Conservation (phyloP, 2,797 vertebrate species). For the Clamator glandarius region DNA sequence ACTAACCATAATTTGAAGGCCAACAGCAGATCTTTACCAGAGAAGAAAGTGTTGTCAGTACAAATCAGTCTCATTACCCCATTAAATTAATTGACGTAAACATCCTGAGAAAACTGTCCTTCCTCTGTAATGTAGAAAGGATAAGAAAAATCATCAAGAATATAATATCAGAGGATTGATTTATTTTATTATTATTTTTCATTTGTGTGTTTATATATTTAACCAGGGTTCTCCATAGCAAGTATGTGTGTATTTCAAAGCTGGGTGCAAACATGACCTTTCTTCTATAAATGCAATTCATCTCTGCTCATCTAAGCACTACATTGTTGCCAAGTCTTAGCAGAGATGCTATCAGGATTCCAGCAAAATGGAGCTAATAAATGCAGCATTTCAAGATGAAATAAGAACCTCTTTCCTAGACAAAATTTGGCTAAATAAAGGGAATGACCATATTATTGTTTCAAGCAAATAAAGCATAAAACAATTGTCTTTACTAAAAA, state of each 20-base stretch:
- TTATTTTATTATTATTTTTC: background rate
- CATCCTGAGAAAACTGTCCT: background rate
- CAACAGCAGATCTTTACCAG: background rate
- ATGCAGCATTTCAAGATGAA: background rate
- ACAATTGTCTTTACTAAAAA: background rate
- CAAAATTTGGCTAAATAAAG: background rate
- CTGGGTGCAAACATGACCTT: background rate
- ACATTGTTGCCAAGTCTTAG: background rate
- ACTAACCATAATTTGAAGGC: background rate
- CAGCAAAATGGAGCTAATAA: background rate
- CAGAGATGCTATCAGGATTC: background rate
- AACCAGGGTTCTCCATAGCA: background rate
- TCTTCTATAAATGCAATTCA: background rate
- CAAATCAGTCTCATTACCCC: background rate
- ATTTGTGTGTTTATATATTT: background rate
- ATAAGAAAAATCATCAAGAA: background rate
- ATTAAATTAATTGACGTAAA: background rate
- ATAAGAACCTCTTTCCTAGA: background rate
- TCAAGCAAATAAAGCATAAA: background rate
- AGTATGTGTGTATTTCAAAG: fast-evolving
- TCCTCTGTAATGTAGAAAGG: background rate
- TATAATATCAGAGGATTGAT: background rate
- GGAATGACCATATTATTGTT: background rate
- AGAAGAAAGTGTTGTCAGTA: background rate
- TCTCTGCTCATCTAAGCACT: background rate